Conservation (phyloP, 2,797 vertebrate genomes). For the Dromococcyx pavoninus region DNA sequence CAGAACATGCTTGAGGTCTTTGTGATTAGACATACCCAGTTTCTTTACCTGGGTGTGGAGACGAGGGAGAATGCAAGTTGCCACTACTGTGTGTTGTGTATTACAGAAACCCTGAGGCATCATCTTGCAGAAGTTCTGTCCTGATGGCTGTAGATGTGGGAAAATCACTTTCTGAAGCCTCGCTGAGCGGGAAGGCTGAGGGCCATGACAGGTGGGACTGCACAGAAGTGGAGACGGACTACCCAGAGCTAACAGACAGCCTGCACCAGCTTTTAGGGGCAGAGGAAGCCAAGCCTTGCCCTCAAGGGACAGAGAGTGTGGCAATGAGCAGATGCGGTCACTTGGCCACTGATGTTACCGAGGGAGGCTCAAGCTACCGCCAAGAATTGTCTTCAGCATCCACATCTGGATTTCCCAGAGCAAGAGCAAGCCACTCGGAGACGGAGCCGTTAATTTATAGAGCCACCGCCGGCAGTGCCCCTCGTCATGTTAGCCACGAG, state of each 20-base stretch:
- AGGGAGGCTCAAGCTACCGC: neutral
- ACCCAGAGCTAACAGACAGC: neutral
- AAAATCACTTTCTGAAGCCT: constrained; percentile 44
- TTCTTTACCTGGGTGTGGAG: neutral
- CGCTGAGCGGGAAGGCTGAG: constrained; percentile 39
- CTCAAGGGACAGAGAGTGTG: neutral
- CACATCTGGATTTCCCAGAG: constrained; percentile 45
- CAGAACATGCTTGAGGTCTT: neutral
- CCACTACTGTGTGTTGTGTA: neutral
- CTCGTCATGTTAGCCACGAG: neutral
- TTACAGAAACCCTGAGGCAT: constrained; percentile 37
- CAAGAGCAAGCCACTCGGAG: constrained; percentile 48
- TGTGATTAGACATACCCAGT: rapidly evolving
- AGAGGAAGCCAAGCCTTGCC: neutral
- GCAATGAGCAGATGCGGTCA: neutral
- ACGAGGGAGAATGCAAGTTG: rapidly evolving
- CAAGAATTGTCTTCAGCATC: constrained; percentile 67
- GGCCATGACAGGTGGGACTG: neutral
- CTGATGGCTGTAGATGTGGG: constrained; percentile 74
- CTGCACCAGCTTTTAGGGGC: neutral
- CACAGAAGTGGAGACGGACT: constrained; percentile 43
- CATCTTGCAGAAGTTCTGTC: neutral
- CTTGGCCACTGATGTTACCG: neutral
- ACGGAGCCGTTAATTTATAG: constrained; percentile 60
- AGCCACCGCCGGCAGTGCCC: neutral